Base-by-base conservation (phyloP, 2,888 invertebrate genomes). In the Ichneumon xanthorius region DNA sequence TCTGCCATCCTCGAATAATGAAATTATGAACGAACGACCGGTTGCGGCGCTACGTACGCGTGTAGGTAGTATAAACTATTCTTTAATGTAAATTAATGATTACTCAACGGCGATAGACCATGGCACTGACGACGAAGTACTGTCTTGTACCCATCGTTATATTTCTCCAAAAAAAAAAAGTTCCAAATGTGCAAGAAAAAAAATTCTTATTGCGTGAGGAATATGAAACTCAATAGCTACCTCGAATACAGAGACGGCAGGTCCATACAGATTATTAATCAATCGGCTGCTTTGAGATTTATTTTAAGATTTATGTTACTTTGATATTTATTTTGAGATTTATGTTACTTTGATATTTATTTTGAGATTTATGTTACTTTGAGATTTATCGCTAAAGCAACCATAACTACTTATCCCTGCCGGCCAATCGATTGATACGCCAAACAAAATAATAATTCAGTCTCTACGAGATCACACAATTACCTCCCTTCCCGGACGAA, bases 381-480 rank as follows among this genome's bases (percentile, higher is more conserved):
- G 26, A 26, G 26, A 26, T 30, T 30, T 30, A 30, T 30, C 30
- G 30, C 4, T 30, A 30, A 30, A 30, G 30, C 5, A 4, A 30
- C 30, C 4, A 30, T 30, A 30, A 30, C 30, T 30, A 30, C 30
- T 0, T 30, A 33, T 33, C 6, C 6, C 33, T 33, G 33, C 7
- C 33, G 1, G 33, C 1, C 33, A 33, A 1, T 33, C 48, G 48
- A 48, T 48, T 19, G n/a, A 19, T 53, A 53, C 5, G 33, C 33
- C 33, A 45, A 33, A 26, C 68, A 80, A 58, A 48, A 53, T 16
- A 48, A 50, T 37, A 65, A 68, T 14, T 3, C 19, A 53, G 16
- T 72, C 11, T 83, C 53, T 87, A 87, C 22, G 88, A 87, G 63
- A 88, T 73, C 26, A 75, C 70, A 58, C 88, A 88, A 16, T 85